A percentile compares a stretch with the other conserved stretches of the same genome.
phyloP scores from a whole-genome alignment of 2,113 vertebrate species.

The Colius striatus region DNA sequence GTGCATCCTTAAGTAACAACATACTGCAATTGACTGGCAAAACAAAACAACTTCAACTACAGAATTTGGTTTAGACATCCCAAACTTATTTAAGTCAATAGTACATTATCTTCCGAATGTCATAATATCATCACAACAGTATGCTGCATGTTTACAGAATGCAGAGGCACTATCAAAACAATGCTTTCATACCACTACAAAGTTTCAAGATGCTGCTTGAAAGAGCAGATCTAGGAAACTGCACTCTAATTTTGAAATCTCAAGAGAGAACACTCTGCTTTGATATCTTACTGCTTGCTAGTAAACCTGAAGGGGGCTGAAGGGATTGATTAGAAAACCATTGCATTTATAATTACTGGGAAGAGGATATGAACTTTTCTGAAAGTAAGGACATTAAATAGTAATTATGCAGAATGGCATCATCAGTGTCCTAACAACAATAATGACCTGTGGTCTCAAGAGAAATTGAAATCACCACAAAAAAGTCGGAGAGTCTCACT shows the following conservation, averaged over 20 bases:
- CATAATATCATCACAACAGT: neutral
- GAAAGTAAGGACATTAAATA: neutral
- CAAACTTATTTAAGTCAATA: neutral
- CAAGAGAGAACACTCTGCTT: neutral
- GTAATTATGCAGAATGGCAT: neutral
- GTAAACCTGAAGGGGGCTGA: neutral
- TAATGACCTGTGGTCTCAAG: neutral
- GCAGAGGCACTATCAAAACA: neutral
- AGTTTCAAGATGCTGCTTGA: neutral
- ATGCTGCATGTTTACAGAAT: neutral
- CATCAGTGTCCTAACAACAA: neutral
- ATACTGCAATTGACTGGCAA: neutral
- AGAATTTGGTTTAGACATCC: neutral
- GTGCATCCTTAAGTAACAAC: neutral
- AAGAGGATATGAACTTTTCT: neutral
- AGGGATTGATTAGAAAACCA: neutral
- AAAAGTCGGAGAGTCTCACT: neutral
- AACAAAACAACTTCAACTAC: neutral
- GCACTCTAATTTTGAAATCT: neutral
- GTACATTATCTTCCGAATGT: neutral
- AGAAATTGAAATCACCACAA: neutral
- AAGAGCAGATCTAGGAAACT: neutral
- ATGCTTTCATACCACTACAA: neutral
- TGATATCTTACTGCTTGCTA: neutral
- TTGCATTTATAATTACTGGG: neutral